A percentile compares a stretch with the other conserved stretches of the same genome.
These are phyloP conservation scores for Psittacula cyanocephala DNA, from an alignment of 2,113 vertebrate species.

Conservation along the genomic window DNA sequence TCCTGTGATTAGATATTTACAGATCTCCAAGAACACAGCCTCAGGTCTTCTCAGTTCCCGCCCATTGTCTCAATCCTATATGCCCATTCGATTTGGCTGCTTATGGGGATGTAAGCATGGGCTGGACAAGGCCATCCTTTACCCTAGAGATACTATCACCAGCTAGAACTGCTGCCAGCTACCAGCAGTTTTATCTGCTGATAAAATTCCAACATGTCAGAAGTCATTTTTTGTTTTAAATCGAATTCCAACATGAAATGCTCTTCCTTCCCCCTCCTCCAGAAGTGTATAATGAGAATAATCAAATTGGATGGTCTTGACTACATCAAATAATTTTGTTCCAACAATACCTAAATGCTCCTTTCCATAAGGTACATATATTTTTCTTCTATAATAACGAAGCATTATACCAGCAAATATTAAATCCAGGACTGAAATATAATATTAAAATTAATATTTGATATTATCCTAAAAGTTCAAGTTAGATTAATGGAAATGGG, in stretches of 20 bases:
- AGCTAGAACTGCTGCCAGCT: neutral
- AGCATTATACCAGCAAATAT: conserved; percentile 4
- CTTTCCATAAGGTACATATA: neutral
- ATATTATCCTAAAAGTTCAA: neutral
- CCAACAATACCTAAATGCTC: neutral
- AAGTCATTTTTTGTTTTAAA: neutral
- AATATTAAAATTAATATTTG: conserved; percentile 11
- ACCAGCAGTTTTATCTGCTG: neutral
- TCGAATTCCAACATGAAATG: neutral
- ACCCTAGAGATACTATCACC: neutral
- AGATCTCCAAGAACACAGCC: neutral
- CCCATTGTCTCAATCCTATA: neutral
- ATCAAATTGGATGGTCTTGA: neutral
- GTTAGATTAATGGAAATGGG: neutral
- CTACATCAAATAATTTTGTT: neutral
- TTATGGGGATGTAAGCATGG: neutral
- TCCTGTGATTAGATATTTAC: neutral
- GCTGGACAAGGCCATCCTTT: neutral
- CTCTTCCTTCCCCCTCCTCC: neutral
- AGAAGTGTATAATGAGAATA: neutral
- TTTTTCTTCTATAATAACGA: neutral
- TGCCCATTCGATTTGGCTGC: neutral
- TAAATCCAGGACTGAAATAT: neutral
- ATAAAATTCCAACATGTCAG: neutral
- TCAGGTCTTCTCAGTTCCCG: neutral